Evolutionary conservation across 2,797 vertebrate genomes (phyloP), one percentile per base, ranked within the genome.

Genomic region (Sebastes nivosus): DNA sequence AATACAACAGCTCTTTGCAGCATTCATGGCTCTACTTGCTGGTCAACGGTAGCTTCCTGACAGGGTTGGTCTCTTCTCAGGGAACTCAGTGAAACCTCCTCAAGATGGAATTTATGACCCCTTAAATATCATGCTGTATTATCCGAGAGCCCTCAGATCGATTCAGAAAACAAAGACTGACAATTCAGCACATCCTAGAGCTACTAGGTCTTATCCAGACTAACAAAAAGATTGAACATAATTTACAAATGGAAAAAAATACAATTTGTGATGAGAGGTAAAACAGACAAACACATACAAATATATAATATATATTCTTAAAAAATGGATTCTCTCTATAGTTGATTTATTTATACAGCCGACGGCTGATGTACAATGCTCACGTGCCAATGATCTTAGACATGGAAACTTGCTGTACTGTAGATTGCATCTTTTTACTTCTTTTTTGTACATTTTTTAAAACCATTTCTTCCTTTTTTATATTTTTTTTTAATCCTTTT

Each of bases 231-330:
- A 93, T 88, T 87, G 75, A 96, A 96, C 94, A 95, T 95, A 94
- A 96, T 95, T 96, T 96, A 96, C 95, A 96, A 91, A 93, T 92
- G 89, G 73, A 83, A 89, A 88, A 84, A 88, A 93, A 92, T 75
- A 92, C 75, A 91, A 91, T 90, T 90, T 92, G 88, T 86, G 90
- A 94, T 92, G 92, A 93, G 91, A 94, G 94, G 91, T 92, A 94
- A 94, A 95, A 95, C 93, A 93, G 92, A 96, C 94, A 96, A 94
- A 96, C 95, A 95, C 94, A 95, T 95, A 96, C 93, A 96, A 95
- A 96, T 95, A 96, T 96, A 96, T 96, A 96, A 96, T 96, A 96
- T 96, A 96, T 95, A 95, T 95, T 96, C 93, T 96, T 95, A 94
- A 96, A 96, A 96, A 96, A 95, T 94, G 93, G 94, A 95, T 95